Percentiles rank a stretch among this genome's conserved stretches.
Conservation (phyloP, 1,140 invertebrate species). For the Rhagoletis pomonella region DNA sequence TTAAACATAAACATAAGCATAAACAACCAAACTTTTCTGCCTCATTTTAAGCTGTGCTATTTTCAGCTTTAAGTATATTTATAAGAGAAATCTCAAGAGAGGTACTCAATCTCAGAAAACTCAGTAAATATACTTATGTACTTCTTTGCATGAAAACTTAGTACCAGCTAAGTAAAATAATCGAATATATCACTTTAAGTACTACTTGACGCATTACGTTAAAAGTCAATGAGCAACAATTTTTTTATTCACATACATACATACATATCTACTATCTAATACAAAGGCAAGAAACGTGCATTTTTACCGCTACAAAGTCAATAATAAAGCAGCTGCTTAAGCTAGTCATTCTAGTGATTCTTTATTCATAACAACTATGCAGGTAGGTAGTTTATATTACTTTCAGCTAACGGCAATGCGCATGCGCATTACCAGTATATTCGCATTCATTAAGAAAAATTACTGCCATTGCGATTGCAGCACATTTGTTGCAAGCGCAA, state of each 20-base stretch:
- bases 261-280: not conserved
- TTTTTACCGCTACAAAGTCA: not conserved
- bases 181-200: not conserved
- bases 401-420: not conserved
- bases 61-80: too few relatives aligned
- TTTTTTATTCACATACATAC: not conserved
- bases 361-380: not conserved
- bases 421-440: not conserved
- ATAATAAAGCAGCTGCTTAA: not conserved
- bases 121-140: not conserved
- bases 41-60: too few relatives aligned
- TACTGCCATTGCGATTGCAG: not conserved
- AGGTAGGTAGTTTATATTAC: not conserved
- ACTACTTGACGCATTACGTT: slow-evolving; percentile 1
- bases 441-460: slow-evolving; percentile 38
- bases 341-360: not conserved
- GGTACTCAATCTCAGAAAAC: not conserved
- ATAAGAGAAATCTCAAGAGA: too few relatives aligned
- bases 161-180: not conserved
- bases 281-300: not conserved
- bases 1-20: too few relatives aligned
- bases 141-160: not conserved
- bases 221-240: not conserved
- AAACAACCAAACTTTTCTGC: too few relatives aligned
- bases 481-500: not conserved